These are phyloP conservation scores for Condylura cristata DNA, from an alignment of 2,113 vertebrate species.

Conservation along the genomic window DNA sequence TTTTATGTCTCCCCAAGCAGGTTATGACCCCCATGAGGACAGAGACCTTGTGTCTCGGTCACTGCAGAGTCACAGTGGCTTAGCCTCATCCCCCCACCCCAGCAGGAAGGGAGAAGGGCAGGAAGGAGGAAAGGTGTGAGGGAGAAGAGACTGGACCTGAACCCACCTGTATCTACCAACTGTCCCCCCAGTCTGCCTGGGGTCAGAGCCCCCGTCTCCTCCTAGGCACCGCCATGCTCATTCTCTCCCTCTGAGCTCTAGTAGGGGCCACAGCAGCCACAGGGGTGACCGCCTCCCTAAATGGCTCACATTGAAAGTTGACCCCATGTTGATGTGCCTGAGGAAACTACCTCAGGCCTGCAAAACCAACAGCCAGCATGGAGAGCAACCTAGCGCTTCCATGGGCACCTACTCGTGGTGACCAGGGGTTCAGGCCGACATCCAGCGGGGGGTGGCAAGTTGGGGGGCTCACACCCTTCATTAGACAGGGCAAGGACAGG, in stretches of 20 bases:
- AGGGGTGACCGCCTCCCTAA: fast-evolving
- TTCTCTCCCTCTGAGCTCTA: not conserved
- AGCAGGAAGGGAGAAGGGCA: not conserved
- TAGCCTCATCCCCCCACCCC: not conserved
- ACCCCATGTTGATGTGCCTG: not conserved
- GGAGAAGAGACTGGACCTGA: too few species aligned
- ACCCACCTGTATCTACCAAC: not conserved
- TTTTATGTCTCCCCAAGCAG: not conserved
- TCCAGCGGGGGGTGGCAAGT: too few species aligned
- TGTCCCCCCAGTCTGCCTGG: not conserved
- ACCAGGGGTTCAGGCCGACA: not conserved
- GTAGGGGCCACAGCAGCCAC: not conserved
- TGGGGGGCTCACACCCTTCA: not conserved
- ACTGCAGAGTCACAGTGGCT: not conserved
- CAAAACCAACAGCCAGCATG: too few species aligned
- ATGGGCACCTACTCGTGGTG: fast-evolving
- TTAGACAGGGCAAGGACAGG: not conserved
- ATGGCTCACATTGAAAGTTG: too few species aligned
- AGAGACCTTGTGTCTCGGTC: not conserved
- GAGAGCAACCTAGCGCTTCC: not conserved
- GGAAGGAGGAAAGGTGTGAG: not conserved
- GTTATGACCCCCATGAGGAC: not conserved
- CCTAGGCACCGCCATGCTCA: too few species aligned
- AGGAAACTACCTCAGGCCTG: not conserved
- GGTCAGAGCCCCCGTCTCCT: not conserved